Base-by-base conservation (phyloP, 2,888 invertebrate species). In the Chirona hameri region DNA sequence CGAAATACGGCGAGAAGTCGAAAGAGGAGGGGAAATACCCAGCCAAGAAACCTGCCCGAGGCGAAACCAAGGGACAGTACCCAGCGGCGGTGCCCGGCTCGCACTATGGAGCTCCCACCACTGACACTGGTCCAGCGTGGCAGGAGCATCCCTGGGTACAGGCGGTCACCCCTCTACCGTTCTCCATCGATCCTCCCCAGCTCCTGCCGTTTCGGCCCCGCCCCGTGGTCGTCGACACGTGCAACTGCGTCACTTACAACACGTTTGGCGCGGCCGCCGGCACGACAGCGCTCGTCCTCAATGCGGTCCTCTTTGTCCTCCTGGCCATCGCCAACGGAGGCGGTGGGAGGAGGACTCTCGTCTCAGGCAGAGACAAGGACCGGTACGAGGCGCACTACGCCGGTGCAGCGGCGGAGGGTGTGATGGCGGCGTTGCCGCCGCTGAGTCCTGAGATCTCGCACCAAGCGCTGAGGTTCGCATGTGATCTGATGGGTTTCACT, bases 221-320 rank as follows among this genome's bases (percentile, higher is more conserved):
- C 3, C 39, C 46, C 9, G 76, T 46, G 24, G 0, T 39, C 27
- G 14, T 80, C 52, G 80, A 52, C n/a, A 14, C n/a, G 27, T 80
- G 80, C 80, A 27, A 80, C 27, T 80, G 80, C 80, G 27, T 4
- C 80, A 80, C 80, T 9, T 80, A 80, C 52, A 80, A 80, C 80
- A 80, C 5, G 27, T 10, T 80, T 52, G 80, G 80, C 52, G 52
- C 80, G 18, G n/a, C n/a, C 14, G 80, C 52, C 80, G 52, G 80
- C 48, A 29, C 52, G 52, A 80, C 80, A 3, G 31, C 80, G 29
- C 27, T 80, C n/a, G 18, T 80, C 14, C 80, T 80, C 5, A 80
- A 80, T 52, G 80, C 80, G 52, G 29, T 80, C 52, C 80, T 80
- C 27, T 52, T 80, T 29, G 29, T 80, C 7, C 52, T 80, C 52